These are phyloP conservation scores for Rhopilema esculentum DNA, from an alignment of 30 jellyfish, hydroid and myxozoan genomes.

Conservation along the genomic window DNA sequence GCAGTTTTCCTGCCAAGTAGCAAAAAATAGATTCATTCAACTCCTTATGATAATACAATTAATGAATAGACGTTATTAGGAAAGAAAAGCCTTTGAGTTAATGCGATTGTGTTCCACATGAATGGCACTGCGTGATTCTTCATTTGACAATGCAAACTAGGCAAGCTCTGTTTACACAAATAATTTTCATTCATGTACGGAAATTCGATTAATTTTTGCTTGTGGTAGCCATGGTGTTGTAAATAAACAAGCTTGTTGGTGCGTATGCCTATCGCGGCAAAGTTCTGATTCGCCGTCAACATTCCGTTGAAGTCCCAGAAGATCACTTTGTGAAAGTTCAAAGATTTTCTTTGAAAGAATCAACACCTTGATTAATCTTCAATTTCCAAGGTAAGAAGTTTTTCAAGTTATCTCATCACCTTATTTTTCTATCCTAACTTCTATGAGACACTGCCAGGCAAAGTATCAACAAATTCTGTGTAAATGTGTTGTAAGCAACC, in stretches of 20 bases:
- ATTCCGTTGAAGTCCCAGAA: not conserved
- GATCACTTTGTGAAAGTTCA: not conserved
- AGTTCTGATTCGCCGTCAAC: not conserved
- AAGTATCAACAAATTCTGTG: too few species aligned
- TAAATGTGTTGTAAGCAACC: too few species aligned
- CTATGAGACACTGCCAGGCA: too few species aligned
- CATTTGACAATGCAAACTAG: not conserved
- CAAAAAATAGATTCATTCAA: too few species aligned
- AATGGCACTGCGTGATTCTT: not conserved
- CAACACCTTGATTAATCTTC: too few species aligned
- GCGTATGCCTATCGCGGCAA: not conserved
- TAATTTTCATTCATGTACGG: not conserved
- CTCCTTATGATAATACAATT: too few species aligned
- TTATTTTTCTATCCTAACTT: too few species aligned
- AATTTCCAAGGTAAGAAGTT: too few species aligned
- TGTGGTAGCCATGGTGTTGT: slow-evolving; percentile 11
- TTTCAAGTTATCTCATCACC: too few species aligned
- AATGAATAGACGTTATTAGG: too few species aligned
- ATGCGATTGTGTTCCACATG: not conserved
- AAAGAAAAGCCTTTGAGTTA: too few species aligned
- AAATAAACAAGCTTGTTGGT: not conserved
- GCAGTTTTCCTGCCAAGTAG: too few species aligned
- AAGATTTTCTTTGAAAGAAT: not conserved
- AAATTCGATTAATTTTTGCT: not conserved
- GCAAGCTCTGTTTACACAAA: not conserved